Evolutionary conservation across 2,888 invertebrate genomes (phyloP).

Genomic region (Unio pictorum): DNA sequence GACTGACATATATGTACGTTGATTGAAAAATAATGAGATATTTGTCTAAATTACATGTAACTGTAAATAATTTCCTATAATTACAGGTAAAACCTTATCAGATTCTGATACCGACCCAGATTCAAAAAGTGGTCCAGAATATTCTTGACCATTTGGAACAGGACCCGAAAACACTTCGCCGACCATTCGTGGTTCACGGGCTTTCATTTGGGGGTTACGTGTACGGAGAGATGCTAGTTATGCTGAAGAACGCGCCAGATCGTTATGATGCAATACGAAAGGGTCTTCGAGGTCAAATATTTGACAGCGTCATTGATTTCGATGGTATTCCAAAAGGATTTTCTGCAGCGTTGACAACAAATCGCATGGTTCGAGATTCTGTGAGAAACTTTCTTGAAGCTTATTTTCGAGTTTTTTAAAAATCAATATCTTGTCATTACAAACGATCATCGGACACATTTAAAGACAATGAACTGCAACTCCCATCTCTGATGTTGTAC

Average conservation of each 20-base stretch:
- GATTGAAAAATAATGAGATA: no score
- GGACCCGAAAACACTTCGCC: conserved; percentile 75
- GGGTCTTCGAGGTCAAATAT: conserved; percentile 83
- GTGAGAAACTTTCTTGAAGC: conserved; percentile 72
- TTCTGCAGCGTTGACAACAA: conserved; percentile 74
- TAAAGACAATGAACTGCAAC: conserved; percentile 82
- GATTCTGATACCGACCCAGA: conserved; percentile 82
- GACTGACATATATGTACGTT: no score
- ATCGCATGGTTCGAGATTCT: conserved; percentile 71
- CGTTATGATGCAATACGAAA: conserved; percentile 71
- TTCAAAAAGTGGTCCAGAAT: conserved; percentile 83
- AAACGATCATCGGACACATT: conserved; percentile 84
- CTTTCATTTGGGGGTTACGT: conserved; percentile 93
- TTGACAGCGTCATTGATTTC: conserved; percentile 85
- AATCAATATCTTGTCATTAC: conserved; percentile 88
- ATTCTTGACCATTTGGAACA: conserved; percentile 82
- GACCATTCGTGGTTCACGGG: conserved; percentile 85
- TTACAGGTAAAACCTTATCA: conserved; percentile 87
- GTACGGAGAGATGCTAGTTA: conserved; percentile 84
- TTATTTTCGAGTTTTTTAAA: conserved; percentile 84
- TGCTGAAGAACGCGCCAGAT: conserved; percentile 74
- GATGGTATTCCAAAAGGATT: conserved; percentile 75
- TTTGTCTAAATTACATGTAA: no score
- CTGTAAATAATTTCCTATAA: background rate
- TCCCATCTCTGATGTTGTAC: conserved; percentile 84